Conservation (phyloP, 1,140 invertebrate species). For the Anastrepha obliqua region DNA sequence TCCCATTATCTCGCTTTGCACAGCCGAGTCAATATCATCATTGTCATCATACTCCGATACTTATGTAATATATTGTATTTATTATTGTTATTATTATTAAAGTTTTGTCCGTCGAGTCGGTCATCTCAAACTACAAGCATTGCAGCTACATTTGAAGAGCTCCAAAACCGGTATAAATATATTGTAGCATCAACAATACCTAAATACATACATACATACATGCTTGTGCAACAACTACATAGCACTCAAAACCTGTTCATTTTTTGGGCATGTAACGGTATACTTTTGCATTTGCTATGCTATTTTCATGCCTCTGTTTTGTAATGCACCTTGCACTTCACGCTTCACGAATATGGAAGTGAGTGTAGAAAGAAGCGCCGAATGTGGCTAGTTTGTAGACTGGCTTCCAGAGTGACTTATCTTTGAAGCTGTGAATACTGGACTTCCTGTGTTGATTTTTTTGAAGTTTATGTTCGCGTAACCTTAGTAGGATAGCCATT, state of each 20-base stretch:
- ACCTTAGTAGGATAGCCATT: no score
- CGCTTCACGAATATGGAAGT: background rate
- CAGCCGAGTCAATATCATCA: constrained; percentile 17
- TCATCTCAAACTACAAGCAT: background rate
- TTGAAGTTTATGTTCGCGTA: no score
- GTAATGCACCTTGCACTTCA: background rate
- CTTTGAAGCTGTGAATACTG: no score
- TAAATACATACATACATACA: background rate
- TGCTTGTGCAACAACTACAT: no score
- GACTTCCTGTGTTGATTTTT: no score
- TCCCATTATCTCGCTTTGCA: constrained; percentile 10
- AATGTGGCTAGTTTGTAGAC: background rate
- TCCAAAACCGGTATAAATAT: background rate
- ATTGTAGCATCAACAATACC: background rate
- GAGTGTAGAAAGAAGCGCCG: background rate
- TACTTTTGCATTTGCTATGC: background rate
- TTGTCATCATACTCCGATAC: background rate
- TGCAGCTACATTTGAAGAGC: background rate
- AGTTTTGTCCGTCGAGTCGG: background rate
- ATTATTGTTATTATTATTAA: background rate
- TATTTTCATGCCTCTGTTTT: background rate
- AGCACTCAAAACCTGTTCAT: background rate
- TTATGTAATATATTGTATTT: constrained; percentile 28
- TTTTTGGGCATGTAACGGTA: background rate
- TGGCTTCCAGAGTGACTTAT: no score